Base-by-base conservation (phyloP, 2,113 vertebrate genomes). In the Dasypus novemcinctus region DNA sequence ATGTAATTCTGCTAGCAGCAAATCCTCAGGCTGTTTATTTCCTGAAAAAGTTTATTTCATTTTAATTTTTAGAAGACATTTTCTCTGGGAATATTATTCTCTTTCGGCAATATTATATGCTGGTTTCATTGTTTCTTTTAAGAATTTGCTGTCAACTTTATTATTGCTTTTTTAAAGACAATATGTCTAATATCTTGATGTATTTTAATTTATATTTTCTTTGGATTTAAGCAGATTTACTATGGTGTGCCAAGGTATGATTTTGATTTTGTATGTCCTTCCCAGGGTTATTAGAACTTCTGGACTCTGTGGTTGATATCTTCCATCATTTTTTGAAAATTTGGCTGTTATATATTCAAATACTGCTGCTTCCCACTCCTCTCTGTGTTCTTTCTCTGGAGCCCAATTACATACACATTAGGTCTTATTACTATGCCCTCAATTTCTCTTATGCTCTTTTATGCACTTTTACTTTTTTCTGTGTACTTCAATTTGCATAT, bases 91-190 rank as follows among this genome's bases (percentile, higher is more conserved):
- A 87, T 36, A 64, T 7, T 10, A 75, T 57, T 95, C 2, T 15
- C 57, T 71, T 57, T 5, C 0, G 87, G 4, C 11, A 78, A 0
- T 25, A n/a, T 36, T 95, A 31, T 68, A 25, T 68, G 80, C 11
- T 88, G 25, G 6, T n/a, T 94, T 95, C 64, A 52, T 72, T 94
- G 6, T 86, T 92, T 72, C 14, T 84, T 41, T 69, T 71, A 66
- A 74, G 29, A 66, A 41, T 11, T 12, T 5, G 71, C 6, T 54
- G 33, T 82, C 5, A 54, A 64, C 81, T 15, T 61, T 49, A 31
- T 23, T 88, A 2, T 64, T 92, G 8, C 59, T 57, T 27, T 63
- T 87, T n/a, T 43, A 79, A 74, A 88, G 57, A 4, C 4, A 75
- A 15, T 11, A 3, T 89, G 68, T 87, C 27, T 59, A 36, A 23